A percentile compares a stretch with the other conserved stretches of the same genome.
Conservation (phyloP, 2,888 invertebrate species). For the Eupithecia vulgata region DNA sequence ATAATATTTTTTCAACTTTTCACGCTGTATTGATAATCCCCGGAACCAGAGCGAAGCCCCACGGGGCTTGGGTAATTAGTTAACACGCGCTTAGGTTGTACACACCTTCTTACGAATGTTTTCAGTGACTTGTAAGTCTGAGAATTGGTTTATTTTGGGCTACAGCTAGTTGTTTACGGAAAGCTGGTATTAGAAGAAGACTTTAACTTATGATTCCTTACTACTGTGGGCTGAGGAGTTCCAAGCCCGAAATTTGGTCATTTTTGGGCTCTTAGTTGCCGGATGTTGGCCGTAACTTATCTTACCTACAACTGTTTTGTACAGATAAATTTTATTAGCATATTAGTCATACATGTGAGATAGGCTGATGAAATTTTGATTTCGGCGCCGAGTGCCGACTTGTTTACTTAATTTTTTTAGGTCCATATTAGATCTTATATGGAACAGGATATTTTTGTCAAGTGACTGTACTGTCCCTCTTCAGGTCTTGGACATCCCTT, state of each 20-base stretch:
- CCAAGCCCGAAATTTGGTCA: not conserved
- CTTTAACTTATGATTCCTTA: too few relatives aligned
- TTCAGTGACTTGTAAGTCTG: not conserved
- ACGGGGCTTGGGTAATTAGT: slow-evolving; percentile 5
- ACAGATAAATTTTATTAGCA: not conserved
- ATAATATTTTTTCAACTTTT: slow-evolving; percentile 13
- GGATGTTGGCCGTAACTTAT: not conserved
- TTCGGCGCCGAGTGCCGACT: too few relatives aligned
- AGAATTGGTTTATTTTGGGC: not conserved
- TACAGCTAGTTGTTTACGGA: not conserved
- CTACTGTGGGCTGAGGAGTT: not conserved
- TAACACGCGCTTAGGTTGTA: slow-evolving; percentile 13
- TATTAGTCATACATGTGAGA: not conserved
- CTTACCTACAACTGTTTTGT: not conserved
- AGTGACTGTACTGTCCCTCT: not conserved
- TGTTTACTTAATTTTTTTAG: not conserved
- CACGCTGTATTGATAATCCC: slow-evolving; percentile 8
- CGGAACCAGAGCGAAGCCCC: slow-evolving; percentile 1
- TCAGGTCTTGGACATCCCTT: not conserved
- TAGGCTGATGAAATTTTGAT: not conserved
- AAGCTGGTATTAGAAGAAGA: not conserved
- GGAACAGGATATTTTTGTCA: not conserved
- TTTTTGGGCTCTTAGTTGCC: not conserved
- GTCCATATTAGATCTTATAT: not conserved
- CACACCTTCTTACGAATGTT: slow-evolving; percentile 2